These are phyloP conservation scores for Lipotes vexillifer DNA, from an alignment of 2,113 vertebrate species.

Conservation along the genomic window DNA sequence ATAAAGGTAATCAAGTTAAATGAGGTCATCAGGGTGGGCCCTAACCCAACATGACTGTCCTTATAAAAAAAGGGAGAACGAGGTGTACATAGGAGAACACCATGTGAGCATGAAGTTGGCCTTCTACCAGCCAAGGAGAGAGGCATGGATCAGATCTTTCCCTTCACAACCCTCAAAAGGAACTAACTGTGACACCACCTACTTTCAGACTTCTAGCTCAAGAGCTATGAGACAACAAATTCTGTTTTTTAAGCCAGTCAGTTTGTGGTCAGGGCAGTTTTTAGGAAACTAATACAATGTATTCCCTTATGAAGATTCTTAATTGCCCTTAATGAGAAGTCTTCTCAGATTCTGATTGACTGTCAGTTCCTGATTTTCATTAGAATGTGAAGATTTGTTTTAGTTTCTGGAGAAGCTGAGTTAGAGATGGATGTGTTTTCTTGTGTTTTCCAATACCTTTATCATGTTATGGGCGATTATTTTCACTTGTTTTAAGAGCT, in stretches of 20 bases:
- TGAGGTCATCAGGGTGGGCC: neutral
- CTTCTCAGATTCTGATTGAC: neutral
- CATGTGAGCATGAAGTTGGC: neutral
- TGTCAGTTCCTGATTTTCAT: neutral
- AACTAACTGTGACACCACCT: neutral
- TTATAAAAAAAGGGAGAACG: neutral
- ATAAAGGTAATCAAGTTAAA: neutral
- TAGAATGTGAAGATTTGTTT: neutral
- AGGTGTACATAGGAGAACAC: neutral
- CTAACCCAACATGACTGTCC: neutral
- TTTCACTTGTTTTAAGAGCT: neutral
- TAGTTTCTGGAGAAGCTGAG: neutral
- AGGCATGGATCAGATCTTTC: neutral
- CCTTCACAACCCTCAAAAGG: neutral
- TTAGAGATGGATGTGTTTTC: neutral
- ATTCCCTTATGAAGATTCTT: neutral
- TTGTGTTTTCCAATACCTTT: neutral
- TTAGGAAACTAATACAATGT: neutral
- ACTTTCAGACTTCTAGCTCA: neutral
- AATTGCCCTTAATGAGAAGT: neutral
- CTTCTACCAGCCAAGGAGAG: no score
- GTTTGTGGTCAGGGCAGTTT: neutral
- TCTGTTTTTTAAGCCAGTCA: neutral
- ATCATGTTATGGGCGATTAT: neutral
- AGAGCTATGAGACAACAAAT: neutral